These are phyloP conservation scores for Linyphia triangularis DNA, from an alignment of 2,888 invertebrate species.

Conservation along the genomic window DNA sequence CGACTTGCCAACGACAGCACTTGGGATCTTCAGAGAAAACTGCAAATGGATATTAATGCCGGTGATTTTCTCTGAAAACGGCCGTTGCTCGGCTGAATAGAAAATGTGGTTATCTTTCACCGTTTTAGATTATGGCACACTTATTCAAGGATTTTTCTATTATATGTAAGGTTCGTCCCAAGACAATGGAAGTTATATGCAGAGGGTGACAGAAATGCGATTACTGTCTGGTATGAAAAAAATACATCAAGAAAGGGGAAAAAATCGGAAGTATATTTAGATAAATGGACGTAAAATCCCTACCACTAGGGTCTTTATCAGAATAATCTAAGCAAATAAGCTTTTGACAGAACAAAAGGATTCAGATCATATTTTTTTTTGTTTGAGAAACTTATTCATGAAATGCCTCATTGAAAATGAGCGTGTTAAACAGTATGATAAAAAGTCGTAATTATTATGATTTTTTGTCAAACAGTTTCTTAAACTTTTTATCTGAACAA, in stretches of 20 bases:
- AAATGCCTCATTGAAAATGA: too few relatives aligned
- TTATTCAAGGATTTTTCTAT: slow-evolving; percentile 14
- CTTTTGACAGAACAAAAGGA: too few relatives aligned
- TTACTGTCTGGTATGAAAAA: neutral
- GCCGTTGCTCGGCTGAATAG: neutral
- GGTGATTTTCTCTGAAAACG: slow-evolving; percentile 4
- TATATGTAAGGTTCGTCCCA: neutral
- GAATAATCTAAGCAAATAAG: too few relatives aligned
- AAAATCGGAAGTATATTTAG: slow-evolving; percentile 4
- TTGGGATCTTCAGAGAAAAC: neutral
- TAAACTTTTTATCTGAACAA: too few relatives aligned
- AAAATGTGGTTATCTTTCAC: slow-evolving; percentile 24
- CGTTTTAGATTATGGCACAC: neutral
- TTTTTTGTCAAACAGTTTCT: too few relatives aligned
- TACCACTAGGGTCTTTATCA: too few relatives aligned
- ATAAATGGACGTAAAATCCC: too few relatives aligned
- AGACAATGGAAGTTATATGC: slow-evolving; percentile 14
- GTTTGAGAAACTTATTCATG: too few relatives aligned
- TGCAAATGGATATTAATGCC: slow-evolving; percentile 10
- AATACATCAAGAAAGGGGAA: neutral
- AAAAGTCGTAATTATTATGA: too few relatives aligned
- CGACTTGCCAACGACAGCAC: neutral
- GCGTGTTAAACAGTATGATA: too few relatives aligned
- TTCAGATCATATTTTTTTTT: too few relatives aligned
- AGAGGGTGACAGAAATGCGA: slow-evolving; percentile 12